Evolutionary conservation across 2,888 invertebrate genomes (phyloP).

Genomic region (Byasa hedistus): DNA sequence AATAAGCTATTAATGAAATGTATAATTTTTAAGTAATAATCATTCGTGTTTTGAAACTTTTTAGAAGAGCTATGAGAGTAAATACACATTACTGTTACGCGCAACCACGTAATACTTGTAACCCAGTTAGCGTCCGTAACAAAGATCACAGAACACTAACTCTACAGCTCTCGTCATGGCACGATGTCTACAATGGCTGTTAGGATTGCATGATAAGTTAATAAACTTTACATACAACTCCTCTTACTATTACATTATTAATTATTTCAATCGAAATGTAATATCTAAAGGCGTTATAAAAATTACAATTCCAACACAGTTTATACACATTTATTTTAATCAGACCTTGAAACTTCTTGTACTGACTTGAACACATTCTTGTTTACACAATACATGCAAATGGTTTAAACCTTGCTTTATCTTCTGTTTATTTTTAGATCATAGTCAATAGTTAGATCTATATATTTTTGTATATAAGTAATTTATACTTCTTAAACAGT

Average conservation of each 20-base stretch:
- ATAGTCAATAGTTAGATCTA: neutral
- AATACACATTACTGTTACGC: slow-evolving; percentile 27
- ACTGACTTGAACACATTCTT: neutral
- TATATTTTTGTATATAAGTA: neutral
- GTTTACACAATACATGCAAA: neutral
- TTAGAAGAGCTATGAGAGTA: slow-evolving; percentile 4
- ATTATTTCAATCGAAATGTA: neutral
- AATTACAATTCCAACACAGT: neutral
- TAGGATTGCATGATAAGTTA: neutral
- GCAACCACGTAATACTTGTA: slow-evolving; percentile 30
- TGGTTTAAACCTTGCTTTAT: neutral
- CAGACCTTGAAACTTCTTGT: slow-evolving; percentile 23
- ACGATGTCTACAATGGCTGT: slow-evolving; percentile 8
- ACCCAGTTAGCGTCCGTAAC: slow-evolving; percentile 28
- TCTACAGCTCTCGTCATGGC: slow-evolving; percentile 5
- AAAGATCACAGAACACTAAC: slow-evolving; percentile 20
- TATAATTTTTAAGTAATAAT: slow-evolving; percentile 13
- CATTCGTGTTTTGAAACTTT: slow-evolving; percentile 12
- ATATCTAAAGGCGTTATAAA: neutral
- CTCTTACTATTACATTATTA: neutral
- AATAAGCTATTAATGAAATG: slow-evolving; percentile 35
- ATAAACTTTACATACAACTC: neutral
- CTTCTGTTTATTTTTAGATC: neutral
- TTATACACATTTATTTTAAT: slow-evolving; percentile 1
- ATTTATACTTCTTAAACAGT: neutral